Base-by-base conservation (phyloP, 1,140 invertebrate genomes). In the Cydia strobilella region DNA sequence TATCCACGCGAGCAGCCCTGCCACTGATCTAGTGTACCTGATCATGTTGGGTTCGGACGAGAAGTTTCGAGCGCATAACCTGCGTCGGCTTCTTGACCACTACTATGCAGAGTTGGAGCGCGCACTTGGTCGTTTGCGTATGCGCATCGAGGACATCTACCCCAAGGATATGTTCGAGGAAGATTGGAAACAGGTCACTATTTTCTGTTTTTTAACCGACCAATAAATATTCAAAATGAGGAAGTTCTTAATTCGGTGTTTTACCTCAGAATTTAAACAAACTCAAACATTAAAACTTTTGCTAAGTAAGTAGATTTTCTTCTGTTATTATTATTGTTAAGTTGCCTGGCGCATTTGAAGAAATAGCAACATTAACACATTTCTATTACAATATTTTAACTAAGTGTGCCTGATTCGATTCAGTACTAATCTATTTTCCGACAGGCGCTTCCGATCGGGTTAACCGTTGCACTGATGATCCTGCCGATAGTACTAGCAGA, bases 11-110 rank as follows among this genome's bases (percentile, higher is more conserved):
- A 83, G 90, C 12, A 94, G 94, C 27, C 91, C 94, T 1, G 83
- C 90, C 0, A 76, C 90, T 0, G 94, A 95, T 76, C 76, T 95
- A 6, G 48, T 87, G 4, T 94, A 94, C 73, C 90, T 94, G 65
- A 78, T 95, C 5, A 93, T 93, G 77, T 85, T 86, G 13, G 93
- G 93, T 18, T 88, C 93, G 1, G 85, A 91, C 20, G 75, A 84
- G 7, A 79, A 88, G 7, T 83, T 93, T 10, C 80, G 93, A 0
- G 73, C 77, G 15, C 73, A 88, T 27, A 73, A 93, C 73, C 94
- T 83, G 73, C 83, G 93, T 7, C 65, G 87, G 9, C 74, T 94
- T 5, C 54, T 95, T 3, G 81, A 89, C 13, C 75, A 84, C 13
- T 95, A 95, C 80, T 87, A 94, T 73, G 35, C 87, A 9, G 83